Evolutionary conservation across 2,113 vertebrate genomes (phyloP), one percentile per base, ranked within the genome.

Genomic region (Ictidomys tridecemlineatus): DNA sequence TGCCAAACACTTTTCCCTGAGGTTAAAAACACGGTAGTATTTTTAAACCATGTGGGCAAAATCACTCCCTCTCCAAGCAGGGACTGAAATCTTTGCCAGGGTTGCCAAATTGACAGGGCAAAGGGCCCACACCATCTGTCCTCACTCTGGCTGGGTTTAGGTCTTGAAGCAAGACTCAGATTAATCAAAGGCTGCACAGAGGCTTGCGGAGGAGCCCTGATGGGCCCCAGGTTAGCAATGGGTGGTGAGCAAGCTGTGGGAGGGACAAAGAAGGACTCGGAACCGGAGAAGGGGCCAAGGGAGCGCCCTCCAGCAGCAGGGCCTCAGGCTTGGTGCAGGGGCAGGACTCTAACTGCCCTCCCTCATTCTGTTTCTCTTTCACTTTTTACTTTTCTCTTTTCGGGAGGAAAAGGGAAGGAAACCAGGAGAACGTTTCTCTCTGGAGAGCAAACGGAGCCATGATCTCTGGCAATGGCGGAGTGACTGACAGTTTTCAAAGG

Each of bases 21-120:
- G 91, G 96, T 94, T 97, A 94, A 89, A 79, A 96, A 91, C 95
- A 96, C 82, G 70, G 67, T 48, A 82, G 56, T 96, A 94, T 94
- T 96, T 96, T 97, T 97, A 96, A 93, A 91, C 85, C 61, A 85
- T 82, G 80, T 1, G 2, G 85, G 77, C 91, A 95, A 91, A 95
- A 92, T 92, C 89, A 48, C 67, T 88, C 42, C 72, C 42, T 95
- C 26, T 65, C 61, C 42, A 20, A 0, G 0, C 22, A 79, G 72
- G 56, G 53, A 4, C 72, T 45, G 30, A 56, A 63, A 42, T 82
- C 39, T 14, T 58, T 76, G 85, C 96, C 96, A 95, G 89, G 28
- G n/a, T 30, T 0, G 28, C 90, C 91, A 82, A 94, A 65, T 58
- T 94, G 96, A 78, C 95, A 96, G 94, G 96, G 53, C 90, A 77